These are phyloP conservation scores for Eurosta solidaginis DNA, from an alignment of 1,140 invertebrate species.

Conservation along the genomic window DNA sequence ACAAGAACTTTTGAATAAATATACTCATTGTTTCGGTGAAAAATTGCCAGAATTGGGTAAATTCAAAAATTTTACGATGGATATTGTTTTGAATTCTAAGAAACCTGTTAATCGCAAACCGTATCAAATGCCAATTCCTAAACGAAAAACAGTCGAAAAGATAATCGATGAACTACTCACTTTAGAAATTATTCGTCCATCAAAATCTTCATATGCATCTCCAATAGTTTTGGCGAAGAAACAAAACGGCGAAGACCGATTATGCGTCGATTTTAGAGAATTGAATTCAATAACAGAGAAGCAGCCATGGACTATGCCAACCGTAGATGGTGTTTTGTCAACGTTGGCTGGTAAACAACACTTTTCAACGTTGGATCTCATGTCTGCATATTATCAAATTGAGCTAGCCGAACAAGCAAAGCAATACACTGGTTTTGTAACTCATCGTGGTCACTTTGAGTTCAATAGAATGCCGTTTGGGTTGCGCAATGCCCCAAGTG, in stretches of 20 bases:
- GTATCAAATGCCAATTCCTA: constrained; percentile 10
- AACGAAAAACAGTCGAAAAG: constrained; percentile 6
- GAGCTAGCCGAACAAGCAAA: constrained; percentile 45
- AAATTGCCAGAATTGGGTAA: neutral
- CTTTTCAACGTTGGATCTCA: constrained; percentile 60
- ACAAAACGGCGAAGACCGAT: constrained; percentile 47
- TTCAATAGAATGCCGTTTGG: constrained; percentile 37
- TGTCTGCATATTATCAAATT: constrained; percentile 62
- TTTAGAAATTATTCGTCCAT: constrained; percentile 1
- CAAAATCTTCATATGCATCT: constrained; percentile 28
- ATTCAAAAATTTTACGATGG: neutral
- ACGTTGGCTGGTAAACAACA: constrained; percentile 52
- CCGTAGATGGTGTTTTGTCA: constrained; percentile 59
- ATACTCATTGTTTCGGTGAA: constrained; percentile 24
- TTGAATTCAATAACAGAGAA: constrained; percentile 56
- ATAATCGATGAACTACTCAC: neutral
- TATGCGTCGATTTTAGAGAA: constrained; percentile 48
- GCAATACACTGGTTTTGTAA: constrained; percentile 60
- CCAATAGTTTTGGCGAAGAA: constrained; percentile 32
- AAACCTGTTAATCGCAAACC: constrained; percentile 1
- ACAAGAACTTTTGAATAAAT: neutral
- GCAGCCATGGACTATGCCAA: constrained; percentile 63
- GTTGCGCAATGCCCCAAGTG: too few species aligned
- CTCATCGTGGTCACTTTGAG: constrained; percentile 41
- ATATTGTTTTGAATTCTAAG: neutral